Conservation (phyloP, 1,140 invertebrate species). For the Drosophila kurseongensis region DNA sequence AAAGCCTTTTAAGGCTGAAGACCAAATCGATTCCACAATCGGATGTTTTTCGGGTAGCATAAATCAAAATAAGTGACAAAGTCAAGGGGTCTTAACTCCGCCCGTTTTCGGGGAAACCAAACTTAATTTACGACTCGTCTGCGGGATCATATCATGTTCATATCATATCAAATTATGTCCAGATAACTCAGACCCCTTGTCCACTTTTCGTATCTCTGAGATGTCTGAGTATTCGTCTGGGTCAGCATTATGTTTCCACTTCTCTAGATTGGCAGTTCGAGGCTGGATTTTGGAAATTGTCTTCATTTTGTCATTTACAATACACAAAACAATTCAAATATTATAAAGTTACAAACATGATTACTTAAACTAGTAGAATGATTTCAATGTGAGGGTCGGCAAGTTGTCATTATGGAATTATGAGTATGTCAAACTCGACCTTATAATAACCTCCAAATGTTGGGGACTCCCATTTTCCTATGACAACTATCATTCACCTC, state of each 20-base stretch:
- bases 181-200: conserved; percentile 30
- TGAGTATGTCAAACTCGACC: conserved; percentile 1
- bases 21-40: conserved; percentile 52
- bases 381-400: not conserved
- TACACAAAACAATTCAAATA: no score
- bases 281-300: conserved; percentile 15
- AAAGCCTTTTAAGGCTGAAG: conserved; percentile 69
- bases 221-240: conserved; percentile 8
- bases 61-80: conserved; percentile 57
- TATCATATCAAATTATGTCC: conserved; percentile 62
- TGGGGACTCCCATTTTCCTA: not conserved
- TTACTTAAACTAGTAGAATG: not conserved
- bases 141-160: conserved; percentile 64
- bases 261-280: conserved; percentile 21
- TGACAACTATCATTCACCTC: conserved; percentile 9
- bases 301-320: not conserved
- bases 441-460: not conserved
- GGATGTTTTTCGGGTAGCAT: conserved; percentile 45
- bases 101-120: conserved; percentile 32
- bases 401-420: not conserved
- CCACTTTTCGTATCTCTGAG: conserved; percentile 17
- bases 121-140: conserved; percentile 56
- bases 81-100: conserved; percentile 37
- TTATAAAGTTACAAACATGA: not conserved
- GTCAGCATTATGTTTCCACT: conserved; percentile 9